Percentiles rank a stretch among this genome's conserved stretches.
These are phyloP conservation scores for Drosophila meridiana DNA, from an alignment of 2,888 invertebrate species.

Conservation along the genomic window DNA sequence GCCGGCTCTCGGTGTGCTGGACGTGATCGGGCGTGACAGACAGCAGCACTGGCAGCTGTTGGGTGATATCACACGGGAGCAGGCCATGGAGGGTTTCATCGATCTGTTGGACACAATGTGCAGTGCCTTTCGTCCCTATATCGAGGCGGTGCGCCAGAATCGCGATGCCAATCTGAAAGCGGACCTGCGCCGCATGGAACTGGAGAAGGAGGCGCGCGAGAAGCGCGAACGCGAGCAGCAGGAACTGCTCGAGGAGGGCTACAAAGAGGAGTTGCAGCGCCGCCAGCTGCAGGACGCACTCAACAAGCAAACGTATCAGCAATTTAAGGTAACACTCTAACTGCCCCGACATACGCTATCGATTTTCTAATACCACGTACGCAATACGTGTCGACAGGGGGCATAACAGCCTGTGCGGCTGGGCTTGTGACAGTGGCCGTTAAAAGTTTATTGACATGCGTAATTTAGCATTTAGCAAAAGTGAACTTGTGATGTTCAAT, in stretches of 20 bases:
- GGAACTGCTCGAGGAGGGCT: slow-evolving; percentile 78
- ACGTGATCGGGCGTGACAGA: slow-evolving; percentile 97
- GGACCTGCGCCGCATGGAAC: slow-evolving; percentile 82
- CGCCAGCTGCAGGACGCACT: slow-evolving; percentile 97
- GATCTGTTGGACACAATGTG: slow-evolving; percentile 94
- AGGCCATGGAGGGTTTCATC: slow-evolving; percentile 97
- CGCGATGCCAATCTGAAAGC: slow-evolving; percentile 91
- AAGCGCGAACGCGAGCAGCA: slow-evolving; percentile 77
- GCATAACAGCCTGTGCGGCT: neutral
- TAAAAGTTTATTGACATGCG: neutral
- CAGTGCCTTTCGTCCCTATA: slow-evolving; percentile 95
- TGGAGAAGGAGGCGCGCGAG: slow-evolving; percentile 73
- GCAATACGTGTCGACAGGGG: neutral
- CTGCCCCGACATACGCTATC: slow-evolving; percentile 18
- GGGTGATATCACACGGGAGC: slow-evolving; percentile 93
- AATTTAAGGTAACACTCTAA: slow-evolving; percentile 88
- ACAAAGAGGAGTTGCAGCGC: slow-evolving; percentile 83
- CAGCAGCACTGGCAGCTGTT: slow-evolving; percentile 97
- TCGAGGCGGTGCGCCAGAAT: slow-evolving; percentile 96
- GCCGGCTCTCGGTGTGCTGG: slow-evolving; percentile 95
- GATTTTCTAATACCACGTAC: slow-evolving; percentile 31
- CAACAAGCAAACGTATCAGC: slow-evolving; percentile 96
- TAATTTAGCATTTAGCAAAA: neutral
- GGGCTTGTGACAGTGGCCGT: neutral
- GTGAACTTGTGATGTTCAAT: too few relatives aligned